A percentile compares a stretch with the other conserved stretches of the same genome.
Conservation (phyloP, 2,888 invertebrate genomes). For the Dynastes maya region DNA sequence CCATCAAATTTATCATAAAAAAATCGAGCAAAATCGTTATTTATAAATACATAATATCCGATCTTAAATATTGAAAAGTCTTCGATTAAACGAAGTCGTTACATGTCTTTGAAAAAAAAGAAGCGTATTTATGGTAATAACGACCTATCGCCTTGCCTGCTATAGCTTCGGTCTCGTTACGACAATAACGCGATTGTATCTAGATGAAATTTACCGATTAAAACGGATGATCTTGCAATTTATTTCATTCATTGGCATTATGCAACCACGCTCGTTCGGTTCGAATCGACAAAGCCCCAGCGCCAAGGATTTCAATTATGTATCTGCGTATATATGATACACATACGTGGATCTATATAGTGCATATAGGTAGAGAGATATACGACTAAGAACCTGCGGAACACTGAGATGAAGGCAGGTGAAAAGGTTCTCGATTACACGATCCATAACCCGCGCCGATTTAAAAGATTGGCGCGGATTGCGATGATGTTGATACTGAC, state of each 20-base stretch:
- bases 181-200: slow-evolving; percentile 15
- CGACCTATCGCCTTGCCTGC: too few relatives aligned
- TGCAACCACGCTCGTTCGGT: neutral
- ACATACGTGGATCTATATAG: neutral
- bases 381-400: too few relatives aligned
- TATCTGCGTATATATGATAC: neutral
- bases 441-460: neutral
- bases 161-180: too few relatives aligned
- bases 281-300: neutral
- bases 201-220: slow-evolving; percentile 35
- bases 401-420: neutral
- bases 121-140: too few relatives aligned
- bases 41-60: too few relatives aligned
- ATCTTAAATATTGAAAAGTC: too few relatives aligned
- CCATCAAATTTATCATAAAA: too few relatives aligned
- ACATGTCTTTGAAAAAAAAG: too few relatives aligned
- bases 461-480: neutral
- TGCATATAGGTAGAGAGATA: too few relatives aligned
- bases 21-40: too few relatives aligned
- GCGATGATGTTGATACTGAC: neutral
- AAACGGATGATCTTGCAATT: slow-evolving; percentile 36
- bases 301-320: slow-evolving; percentile 4
- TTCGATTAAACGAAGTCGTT: too few relatives aligned
- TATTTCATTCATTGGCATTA: slow-evolving; percentile 4
- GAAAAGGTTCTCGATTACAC: slow-evolving; percentile 3